These are phyloP conservation scores for Callipepla squamata DNA, from an alignment of 2,113 vertebrate species.

Conservation along the genomic window DNA sequence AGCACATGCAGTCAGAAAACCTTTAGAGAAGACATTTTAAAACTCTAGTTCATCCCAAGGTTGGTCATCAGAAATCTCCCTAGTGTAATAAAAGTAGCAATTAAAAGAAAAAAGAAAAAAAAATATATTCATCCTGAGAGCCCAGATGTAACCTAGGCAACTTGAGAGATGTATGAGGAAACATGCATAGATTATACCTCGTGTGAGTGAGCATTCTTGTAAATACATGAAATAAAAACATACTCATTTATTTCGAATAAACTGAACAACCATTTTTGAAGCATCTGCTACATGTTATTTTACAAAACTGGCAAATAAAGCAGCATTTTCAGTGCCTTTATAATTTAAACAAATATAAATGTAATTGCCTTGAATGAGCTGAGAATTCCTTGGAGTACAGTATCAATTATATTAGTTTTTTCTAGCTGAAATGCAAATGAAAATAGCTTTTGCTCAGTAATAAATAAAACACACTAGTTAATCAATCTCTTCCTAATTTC, in stretches of 20 bases:
- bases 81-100: background rate
- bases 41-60: background rate
- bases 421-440: background rate
- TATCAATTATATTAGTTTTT: background rate
- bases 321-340: background rate
- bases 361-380: constrained; percentile 7
- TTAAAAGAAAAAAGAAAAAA: background rate
- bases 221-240: background rate
- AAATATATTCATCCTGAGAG: background rate
- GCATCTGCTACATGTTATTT: background rate
- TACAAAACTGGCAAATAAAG: background rate
- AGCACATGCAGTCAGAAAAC: background rate
- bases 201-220: background rate
- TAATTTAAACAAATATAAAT: constrained; percentile 12
- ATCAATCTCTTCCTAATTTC: background rate
- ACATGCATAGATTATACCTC: background rate
- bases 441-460: background rate
- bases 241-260: background rate
- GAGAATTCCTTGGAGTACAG: background rate
- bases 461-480: background rate
- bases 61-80: background rate
- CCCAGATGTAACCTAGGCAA: background rate
- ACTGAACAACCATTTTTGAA: background rate
- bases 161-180: background rate
- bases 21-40: background rate